Evolutionary conservation across 2,888 invertebrate species (phyloP), one percentile per base, ranked within the genome.

Genomic region (Odontomyia ornata): DNA sequence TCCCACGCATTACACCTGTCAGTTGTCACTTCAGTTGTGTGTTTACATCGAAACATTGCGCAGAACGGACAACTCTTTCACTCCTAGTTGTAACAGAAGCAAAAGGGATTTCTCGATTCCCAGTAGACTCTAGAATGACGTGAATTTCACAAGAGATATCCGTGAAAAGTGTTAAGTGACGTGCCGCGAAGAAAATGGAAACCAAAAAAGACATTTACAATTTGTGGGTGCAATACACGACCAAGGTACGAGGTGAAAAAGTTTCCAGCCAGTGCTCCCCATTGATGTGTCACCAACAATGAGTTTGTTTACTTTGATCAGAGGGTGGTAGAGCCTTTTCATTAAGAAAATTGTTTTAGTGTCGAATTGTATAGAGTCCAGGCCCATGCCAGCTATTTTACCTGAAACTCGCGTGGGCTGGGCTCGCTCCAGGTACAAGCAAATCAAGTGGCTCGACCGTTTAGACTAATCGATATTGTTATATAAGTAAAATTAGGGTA

Each of bases 141-240:
- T 60, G 73, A 60, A 73, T 9, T 46, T 69, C 23, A 23, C 15
- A 11, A 1, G 13, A 13, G 23, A 52, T 23, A 9, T 30, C 2
- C 21, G 30, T 25, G 13, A 73, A 57, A 5, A 73, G 23, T 60
- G 60, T 13, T 1, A 15, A 30, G 18, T 23, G n/a, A 23, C n/a
- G 69, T 69, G 47, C 23, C 69, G 69, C 30, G 47, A 15, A 43
- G 11, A 56, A 43, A 25, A 86, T 85, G 85, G 86, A 85, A 80
- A 81, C 82, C 28, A 88, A 88, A 81, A 88, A 87, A 81, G 88
- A 88, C 82, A 88, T 89, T 80, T 88, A 89, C 82, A 87, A 88
- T 81, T 83, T 88, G 77, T 89, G 88, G 89, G 86, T 89, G 81
- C 88, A 89, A 82, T 89, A 89, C 82, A 88, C 88, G 80, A 88